phyloP scores from a whole-genome alignment of 2,113 vertebrate species.

The Chloropsis hardwickii region DNA sequence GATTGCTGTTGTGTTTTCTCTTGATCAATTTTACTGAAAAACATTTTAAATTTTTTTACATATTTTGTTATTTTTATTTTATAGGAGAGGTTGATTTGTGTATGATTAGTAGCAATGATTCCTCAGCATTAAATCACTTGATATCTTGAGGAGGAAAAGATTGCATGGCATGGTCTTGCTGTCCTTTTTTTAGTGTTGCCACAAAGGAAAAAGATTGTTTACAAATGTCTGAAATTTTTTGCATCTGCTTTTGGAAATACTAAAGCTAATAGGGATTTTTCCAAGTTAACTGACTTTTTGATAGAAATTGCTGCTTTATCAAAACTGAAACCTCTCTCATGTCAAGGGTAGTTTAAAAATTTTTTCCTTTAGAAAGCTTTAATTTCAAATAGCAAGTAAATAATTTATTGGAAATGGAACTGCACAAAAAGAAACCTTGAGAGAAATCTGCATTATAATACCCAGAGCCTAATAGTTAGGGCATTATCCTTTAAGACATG shows the following conservation, averaged over 20 bases:
- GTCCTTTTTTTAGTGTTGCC: not conserved
- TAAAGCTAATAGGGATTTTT: not conserved
- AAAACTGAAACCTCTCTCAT: not conserved
- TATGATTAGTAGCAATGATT: not conserved
- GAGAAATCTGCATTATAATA: conserved; percentile 62
- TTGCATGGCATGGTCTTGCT: not conserved
- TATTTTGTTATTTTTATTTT: not conserved
- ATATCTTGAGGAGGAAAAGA: not conserved
- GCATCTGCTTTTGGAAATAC: not conserved
- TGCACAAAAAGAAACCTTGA: not conserved
- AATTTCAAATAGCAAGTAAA: conserved; percentile 13
- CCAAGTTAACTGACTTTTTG: not conserved
- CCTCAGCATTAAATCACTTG: not conserved
- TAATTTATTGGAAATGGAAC: conserved; percentile 30
- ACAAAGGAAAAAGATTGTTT: not conserved
- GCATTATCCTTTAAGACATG: conserved; percentile 56
- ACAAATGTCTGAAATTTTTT: not conserved
- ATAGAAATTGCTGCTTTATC: not conserved
- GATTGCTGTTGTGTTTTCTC: not conserved
- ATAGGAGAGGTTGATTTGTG: not conserved
- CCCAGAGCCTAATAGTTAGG: conserved; percentile 8
- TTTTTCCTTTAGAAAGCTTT: not conserved
- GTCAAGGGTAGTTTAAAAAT: not conserved
- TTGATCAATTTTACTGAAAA: not conserved
- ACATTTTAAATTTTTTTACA: not conserved